Evolutionary conservation across 2,797 vertebrate species (phyloP), one percentile per base, ranked within the genome.

Genomic region (Nothura maculosa): DNA sequence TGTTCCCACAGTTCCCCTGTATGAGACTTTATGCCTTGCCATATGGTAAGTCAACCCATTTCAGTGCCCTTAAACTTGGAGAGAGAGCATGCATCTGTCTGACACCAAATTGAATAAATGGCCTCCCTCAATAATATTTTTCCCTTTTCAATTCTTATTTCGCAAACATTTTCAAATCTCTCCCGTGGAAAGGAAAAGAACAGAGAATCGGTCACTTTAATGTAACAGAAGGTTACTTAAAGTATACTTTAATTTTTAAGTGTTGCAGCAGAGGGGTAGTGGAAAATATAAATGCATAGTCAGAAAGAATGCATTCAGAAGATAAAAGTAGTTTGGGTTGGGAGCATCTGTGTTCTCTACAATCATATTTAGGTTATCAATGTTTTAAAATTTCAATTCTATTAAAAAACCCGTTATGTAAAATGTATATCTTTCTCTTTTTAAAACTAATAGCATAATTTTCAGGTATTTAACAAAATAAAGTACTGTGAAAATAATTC

Each of bases 41-140:
- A n/a, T 91, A 54, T 91, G 67, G 55, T 89, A 81, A 48, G 38
- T 28, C 43, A 69, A 27, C 38, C 85, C 77, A 84, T 92, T 88
- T 90, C 16, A 34, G 66, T 92, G 78, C 55, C 70, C 78, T 94
- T 91, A 78, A n/a, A 54, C 76, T 85, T 93, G 22, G n/a, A 89
- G 32, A 69, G 48, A 60, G 36, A 60, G 60, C 61, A 28, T 47
- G 20, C 40, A 69, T 87, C 34, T 25, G 43, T 9, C 67, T 94
- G 70, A 85, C 70, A 80, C 92, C 61, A 38, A 62, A 58, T 70
- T 84, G 57, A 91, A 60, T 80, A 84, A 89, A 80, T 82, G 28
- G 48, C 21, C 19, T 63, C 7, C 15, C 8, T 3, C 16, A 43
- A 1, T 55, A 77, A 48, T 81, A 61, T 20, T 69, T 12, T 32